Percentiles rank a stretch among this genome's conserved stretches.
These are phyloP conservation scores for Hipparchia semele DNA, from an alignment of 2,888 invertebrate species.

Conservation along the genomic window DNA sequence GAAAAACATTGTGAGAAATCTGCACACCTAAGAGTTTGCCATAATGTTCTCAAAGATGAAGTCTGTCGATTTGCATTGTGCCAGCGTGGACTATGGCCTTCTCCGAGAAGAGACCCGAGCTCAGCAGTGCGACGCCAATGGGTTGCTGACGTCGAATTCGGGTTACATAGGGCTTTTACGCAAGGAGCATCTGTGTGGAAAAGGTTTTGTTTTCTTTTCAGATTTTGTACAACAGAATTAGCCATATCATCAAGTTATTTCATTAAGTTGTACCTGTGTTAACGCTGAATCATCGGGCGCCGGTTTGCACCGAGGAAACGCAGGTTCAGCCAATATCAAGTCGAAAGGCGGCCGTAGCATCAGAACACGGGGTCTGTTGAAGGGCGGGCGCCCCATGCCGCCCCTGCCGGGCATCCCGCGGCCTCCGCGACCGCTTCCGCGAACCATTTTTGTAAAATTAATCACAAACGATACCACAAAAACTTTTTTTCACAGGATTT, in stretches of 20 bases:
- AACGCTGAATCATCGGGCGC: conserved; percentile 92
- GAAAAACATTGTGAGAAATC: no score
- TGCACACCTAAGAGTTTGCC: no score
- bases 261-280: conserved; percentile 84
- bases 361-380: conserved; percentile 70
- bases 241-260: no score
- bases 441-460: conserved; percentile 83
- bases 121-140: neutral
- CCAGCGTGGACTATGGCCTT: no score
- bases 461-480: neutral
- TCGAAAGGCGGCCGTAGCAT: conserved; percentile 92
- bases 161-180: no score
- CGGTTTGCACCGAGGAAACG: conserved; percentile 92
- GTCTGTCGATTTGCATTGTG: no score
- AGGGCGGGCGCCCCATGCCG: conserved; percentile 80
- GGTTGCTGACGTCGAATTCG: no score
- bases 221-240: no score
- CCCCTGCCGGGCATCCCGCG: conserved; percentile 87
- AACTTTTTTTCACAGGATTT: neutral
- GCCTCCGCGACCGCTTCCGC: conserved; percentile 86
- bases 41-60: no score
- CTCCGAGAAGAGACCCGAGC: neutral
- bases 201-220: no score
- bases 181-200: no score
- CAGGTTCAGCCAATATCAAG: conserved; percentile 92